Base-by-base conservation (phyloP, 2,888 invertebrate species). In the Hybos culiciformis region DNA sequence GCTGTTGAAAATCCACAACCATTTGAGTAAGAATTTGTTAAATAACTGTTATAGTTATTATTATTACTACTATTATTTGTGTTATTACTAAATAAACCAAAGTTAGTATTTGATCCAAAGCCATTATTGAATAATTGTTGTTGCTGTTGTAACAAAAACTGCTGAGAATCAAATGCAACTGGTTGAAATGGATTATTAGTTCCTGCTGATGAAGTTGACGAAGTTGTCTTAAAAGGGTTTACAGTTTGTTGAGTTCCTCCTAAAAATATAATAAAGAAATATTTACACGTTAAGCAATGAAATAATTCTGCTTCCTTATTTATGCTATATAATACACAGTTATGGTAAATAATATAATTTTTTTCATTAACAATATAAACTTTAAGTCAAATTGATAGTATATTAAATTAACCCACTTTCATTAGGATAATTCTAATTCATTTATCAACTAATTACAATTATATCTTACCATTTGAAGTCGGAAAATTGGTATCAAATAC, bases 61-160 rank as follows among this genome's bases (percentile, higher is more conserved):
- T 12, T 21, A 17, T 3, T 18, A n/a, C 6, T 14, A 14, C 21
- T 36, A 21, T 21, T 21, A 29, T 39, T 42, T 21, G 20, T 17
- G n/a, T 19, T 19, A n/a, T n/a, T n/a, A 7, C 21, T 36, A 19
- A 36, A 36, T 21, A 36, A 17, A 7, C 36, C 36, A 14, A 21
- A 36, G 21, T 36, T 36, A 11, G 41, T 41, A 26, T 33, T 43
- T 26, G 37, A 26, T 37, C 19, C 33, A n/a, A 23, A 37, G 11
- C 37, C 43, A 29, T 39, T 43, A 43, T 60, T 61, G 36, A 53
- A 61, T 41, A 57, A 62, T 15, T 48, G 51, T 49, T 49, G 49
- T 43, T 48, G 33, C 43, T 34, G 45, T 9, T 45, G 46, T 23
- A 44, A 48, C 31, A 48, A 49, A 8, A 47, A 51, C 19, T 51